phyloP scores from a whole-genome alignment of 2,113 vertebrate genomes.

The Corvus hawaiiensis region DNA sequence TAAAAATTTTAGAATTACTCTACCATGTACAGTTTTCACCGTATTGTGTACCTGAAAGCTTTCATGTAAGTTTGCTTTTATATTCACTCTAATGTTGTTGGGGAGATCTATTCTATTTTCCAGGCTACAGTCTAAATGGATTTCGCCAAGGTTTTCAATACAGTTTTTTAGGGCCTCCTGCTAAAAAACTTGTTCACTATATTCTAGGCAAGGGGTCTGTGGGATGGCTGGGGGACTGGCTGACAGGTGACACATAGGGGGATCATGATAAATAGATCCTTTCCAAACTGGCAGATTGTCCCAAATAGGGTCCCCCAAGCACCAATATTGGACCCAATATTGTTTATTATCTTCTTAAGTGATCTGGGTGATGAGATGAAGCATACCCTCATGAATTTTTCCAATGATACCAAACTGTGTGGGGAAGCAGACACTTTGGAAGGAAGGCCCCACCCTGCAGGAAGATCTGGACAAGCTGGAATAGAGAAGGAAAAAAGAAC shows the following conservation, averaged over 20 bases:
- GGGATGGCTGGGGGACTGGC: too few relatives aligned
- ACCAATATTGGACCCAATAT: neutral
- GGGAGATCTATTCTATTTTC: neutral
- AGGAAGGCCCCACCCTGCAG: neutral
- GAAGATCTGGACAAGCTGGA: neutral
- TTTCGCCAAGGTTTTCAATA: neutral
- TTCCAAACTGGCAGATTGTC: neutral
- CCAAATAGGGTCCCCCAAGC: neutral
- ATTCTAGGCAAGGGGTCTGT: neutral
- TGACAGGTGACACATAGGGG: neutral
- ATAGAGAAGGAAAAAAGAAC: fast-evolving
- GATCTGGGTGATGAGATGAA: neutral
- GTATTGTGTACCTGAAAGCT: neutral
- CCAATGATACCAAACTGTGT: neutral
- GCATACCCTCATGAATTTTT: neutral
- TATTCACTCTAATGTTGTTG: fast-evolving
- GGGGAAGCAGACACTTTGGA: neutral
- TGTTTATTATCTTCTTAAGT: too few relatives aligned
- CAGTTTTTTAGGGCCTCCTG: neutral
- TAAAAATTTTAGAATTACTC: neutral
- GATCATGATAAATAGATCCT: neutral
- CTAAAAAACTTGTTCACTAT: neutral
- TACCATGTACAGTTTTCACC: fast-evolving
- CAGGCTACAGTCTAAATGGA: neutral
- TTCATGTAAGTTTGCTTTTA: neutral